Evolutionary conservation across 2,113 vertebrate species (phyloP), one percentile per base, ranked within the genome.

Genomic region (Macrotis lagotis): DNA sequence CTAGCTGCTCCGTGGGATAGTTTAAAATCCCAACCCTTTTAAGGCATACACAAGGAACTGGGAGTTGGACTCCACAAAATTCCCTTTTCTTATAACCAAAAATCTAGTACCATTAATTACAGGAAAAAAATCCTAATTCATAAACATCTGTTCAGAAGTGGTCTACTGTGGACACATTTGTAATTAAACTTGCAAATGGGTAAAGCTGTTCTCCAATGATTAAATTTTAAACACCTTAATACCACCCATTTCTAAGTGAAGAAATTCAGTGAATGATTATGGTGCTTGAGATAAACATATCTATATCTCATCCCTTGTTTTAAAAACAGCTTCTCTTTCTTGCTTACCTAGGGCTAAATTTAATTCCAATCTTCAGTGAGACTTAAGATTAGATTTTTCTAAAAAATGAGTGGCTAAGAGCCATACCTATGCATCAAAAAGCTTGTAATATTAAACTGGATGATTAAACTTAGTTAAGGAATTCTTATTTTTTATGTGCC

Each of bases 381-480:
- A 22, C 91, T 96, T 91, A 90, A 90, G 48, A 59, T 95, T 94
- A 51, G 88, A 11, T 83, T 89, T 92, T 48, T 74, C 53, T 92
- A 95, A 24, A 96, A 93, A 91, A 95, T 53, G 10, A 91, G 50
- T 48, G 25, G 11, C 49, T 91, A 48, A 22, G 19, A 59, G 0
- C 37, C 37, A n/a, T 44, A 96, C 53, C n/a, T 91, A 12, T 16
- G 1, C 37, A 51, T 88, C 83, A 48, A 95, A 94, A 97, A 95
- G 31, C 25, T 92, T 55, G 55, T 66, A 66, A 8, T 96, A 88
- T 90, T 95, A 94, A 97, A 91, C 90, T 91, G 47, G 89, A 52
- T 90, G 95, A 97, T 95, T 98, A 95, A 96, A 95, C 94, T 94
- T 91, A 96, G 90, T 91, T 95, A 59, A 91, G 95, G 95, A 96